Conservation (phyloP, 2,797 vertebrate species). For the Danio albolineatus region DNA sequence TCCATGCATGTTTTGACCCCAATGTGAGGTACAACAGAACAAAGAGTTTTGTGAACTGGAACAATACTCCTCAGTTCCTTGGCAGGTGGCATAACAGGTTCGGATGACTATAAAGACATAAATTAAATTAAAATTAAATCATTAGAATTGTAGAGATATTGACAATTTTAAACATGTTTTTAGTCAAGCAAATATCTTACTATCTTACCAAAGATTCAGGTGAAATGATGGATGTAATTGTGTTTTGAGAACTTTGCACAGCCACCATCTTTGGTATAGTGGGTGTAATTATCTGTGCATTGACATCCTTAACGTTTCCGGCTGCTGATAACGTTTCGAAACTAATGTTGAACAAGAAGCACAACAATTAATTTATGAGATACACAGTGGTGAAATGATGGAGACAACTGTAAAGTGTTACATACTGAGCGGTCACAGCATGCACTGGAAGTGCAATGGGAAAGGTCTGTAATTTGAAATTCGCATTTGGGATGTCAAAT, state of each 20-base stretch:
- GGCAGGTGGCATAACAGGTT: conserved; percentile 55
- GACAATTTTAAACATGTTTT: background rate
- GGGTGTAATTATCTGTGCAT: conserved; percentile 71
- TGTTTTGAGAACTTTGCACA: conserved; percentile 56
- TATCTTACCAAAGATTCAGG: conserved; percentile 67
- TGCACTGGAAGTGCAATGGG: conserved; percentile 75
- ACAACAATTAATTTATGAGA: background rate
- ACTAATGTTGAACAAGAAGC: conserved; percentile 62
- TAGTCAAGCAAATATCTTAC: conserved; percentile 56
- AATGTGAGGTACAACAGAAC: conserved; percentile 64
- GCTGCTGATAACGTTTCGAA: conserved; percentile 78
- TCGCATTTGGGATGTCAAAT: conserved; percentile 75
- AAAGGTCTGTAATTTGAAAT: conserved; percentile 78
- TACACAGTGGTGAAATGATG: background rate
- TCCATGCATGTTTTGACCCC: conserved; percentile 77
- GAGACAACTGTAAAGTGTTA: background rate
- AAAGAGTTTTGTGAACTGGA: conserved; percentile 69
- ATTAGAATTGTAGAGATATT: background rate
- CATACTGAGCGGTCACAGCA: conserved; percentile 71
- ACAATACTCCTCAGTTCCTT: conserved; percentile 29
- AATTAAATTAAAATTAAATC: conserved; percentile 67
- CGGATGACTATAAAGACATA: conserved; percentile 68
- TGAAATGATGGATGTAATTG: background rate
- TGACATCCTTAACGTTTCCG: conserved; percentile 78
- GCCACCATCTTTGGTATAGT: conserved; percentile 69